A percentile compares a stretch with the other conserved stretches of the same genome.
Conservation (phyloP, 2,113 vertebrate genomes). For the Thomomys bottae region DNA sequence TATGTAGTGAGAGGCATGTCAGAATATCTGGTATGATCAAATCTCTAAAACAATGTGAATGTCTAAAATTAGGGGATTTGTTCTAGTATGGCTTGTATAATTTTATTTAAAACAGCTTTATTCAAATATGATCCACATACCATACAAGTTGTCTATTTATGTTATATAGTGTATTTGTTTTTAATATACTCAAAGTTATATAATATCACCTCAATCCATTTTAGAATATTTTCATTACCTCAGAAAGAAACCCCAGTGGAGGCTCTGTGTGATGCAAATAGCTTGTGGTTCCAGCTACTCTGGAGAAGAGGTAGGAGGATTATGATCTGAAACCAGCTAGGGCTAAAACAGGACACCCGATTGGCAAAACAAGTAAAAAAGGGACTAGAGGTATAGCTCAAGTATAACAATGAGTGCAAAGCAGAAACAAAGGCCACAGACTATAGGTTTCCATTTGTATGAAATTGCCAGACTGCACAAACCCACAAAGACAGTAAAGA, state of each 20-base stretch:
- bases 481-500: background rate
- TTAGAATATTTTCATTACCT: background rate
- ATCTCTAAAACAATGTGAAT: background rate
- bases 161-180: background rate
- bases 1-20: background rate
- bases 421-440: background rate
- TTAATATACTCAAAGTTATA: background rate
- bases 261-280: too few species aligned
- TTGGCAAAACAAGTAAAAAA: too few species aligned
- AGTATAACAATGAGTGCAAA: background rate
- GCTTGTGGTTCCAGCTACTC: too few species aligned
- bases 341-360: too few species aligned
- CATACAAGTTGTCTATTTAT: background rate
- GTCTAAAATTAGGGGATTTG: constrained; percentile 28
- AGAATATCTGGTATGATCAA: background rate
- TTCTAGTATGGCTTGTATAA: background rate
- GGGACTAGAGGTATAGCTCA: too few species aligned
- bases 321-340: too few species aligned
- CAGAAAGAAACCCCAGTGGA: constrained; percentile 5
- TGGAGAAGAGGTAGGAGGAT: too few species aligned
- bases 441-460: background rate
- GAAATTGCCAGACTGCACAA: background rate
- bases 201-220: background rate
- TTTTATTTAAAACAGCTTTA: background rate
- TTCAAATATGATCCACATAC: background rate